Percentiles rank a stretch among this genome's conserved stretches.
phyloP scores from a whole-genome alignment of 1,140 invertebrate genomes.

The Pseudomyrmex flavicornis region DNA sequence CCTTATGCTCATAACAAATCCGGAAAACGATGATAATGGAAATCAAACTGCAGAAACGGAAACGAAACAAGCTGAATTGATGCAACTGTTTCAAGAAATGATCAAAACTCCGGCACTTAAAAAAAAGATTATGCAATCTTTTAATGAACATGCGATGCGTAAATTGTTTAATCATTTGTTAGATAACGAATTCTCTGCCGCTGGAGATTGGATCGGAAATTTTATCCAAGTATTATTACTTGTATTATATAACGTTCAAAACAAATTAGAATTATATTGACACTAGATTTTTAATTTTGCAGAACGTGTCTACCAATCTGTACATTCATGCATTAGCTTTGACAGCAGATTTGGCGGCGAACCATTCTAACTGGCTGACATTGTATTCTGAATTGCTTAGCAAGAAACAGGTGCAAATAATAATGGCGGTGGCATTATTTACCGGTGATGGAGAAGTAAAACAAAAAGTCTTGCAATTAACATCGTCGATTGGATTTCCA shows the following conservation, averaged over 20 bases:
- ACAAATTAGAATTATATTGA: not conserved
- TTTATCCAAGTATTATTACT: conserved; percentile 73
- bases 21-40: conserved; percentile 66
- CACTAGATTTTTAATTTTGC: conserved; percentile 52
- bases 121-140: conserved; percentile 78
- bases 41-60: conserved; percentile 67
- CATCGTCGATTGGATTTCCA: conserved; percentile 82
- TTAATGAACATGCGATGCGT: conserved; percentile 78
- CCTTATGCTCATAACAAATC: conserved; percentile 76
- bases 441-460: conserved; percentile 83
- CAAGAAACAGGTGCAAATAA: conserved; percentile 85
- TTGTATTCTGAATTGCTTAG: conserved; percentile 83
- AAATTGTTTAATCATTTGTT: conserved; percentile 76
- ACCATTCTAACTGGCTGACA: conserved; percentile 83
- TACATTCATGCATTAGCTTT: conserved; percentile 84
- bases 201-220: conserved; percentile 75
- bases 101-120: conserved; percentile 78
- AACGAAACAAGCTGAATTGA: conserved; percentile 79
- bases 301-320: conserved; percentile 81
- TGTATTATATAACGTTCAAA: not conserved
- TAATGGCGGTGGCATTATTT: conserved; percentile 85
- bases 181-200: conserved; percentile 59
- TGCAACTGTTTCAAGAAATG: conserved; percentile 85
- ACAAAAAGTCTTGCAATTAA: conserved; percentile 83
- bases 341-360: conserved; percentile 82